These are phyloP conservation scores for Artibeus lituratus DNA, from an alignment of 2,797 vertebrate species.

Conservation along the genomic window DNA sequence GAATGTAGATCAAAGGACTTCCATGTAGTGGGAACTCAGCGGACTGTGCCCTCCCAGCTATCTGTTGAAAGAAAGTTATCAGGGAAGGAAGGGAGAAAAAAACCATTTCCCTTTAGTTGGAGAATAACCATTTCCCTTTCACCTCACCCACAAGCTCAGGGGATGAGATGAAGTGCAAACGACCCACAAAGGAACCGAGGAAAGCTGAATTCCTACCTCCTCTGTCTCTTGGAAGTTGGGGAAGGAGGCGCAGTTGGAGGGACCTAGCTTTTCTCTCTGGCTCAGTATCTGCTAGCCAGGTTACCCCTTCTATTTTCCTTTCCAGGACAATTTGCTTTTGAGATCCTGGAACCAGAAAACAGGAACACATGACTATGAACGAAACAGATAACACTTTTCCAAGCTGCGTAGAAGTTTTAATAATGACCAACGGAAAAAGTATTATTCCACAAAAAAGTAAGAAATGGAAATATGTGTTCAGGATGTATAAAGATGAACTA, in stretches of 20 bases:
- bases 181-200: background rate
- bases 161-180: background rate
- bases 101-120: background rate
- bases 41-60: background rate
- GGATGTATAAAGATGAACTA: background rate
- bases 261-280: background rate
- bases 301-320: background rate
- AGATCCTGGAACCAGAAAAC: background rate
- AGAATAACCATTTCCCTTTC: background rate
- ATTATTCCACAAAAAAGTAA: background rate
- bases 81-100: background rate
- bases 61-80: background rate
- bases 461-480: background rate
- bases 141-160: background rate
- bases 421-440: background rate
- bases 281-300: background rate
- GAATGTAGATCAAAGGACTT: background rate
- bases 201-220: background rate
- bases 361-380: background rate
- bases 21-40: background rate
- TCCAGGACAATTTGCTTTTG: background rate
- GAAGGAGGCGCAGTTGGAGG: background rate
- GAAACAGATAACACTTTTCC: background rate
- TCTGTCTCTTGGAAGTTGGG: background rate
- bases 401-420: background rate